Evolutionary conservation across 2,888 invertebrate genomes (phyloP), one percentile per base, ranked within the genome.

Genomic region (Metellina segmentata): DNA sequence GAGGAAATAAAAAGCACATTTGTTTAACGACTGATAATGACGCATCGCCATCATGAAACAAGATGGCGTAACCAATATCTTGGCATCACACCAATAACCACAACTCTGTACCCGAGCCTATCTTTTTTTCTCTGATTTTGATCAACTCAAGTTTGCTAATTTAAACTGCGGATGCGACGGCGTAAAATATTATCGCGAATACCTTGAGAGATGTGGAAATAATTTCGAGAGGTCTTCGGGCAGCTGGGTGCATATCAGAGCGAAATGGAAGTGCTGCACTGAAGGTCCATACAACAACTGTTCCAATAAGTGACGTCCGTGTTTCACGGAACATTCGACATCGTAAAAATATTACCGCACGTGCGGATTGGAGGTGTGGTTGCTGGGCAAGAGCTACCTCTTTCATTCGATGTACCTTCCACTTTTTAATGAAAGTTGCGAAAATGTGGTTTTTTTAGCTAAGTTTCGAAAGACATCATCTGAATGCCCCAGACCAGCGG

Each of bases 261-360:
- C 4, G 48, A 77, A 51, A 19, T 9, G 51, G 34, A 49, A 77
- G 52, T 52, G 51, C 52, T 77, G 9, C 52, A 11, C n/a, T 34
- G 82, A 82, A 82, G 82, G 82, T 82, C 71, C 72, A 72, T 51
- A 0, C 6, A 34, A 19, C 71, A 19, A 51, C 82, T 82, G 82
- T 20, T 71, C 51, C 20, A 82, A 82, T 72, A 82, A 49, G 19
- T 82, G 82, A 82, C 82, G 82, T 82, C 20, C 70, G 13, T 48
- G 13, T 7, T 61, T 61, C 53, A 6, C 13, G 19, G 72, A 82
- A 82, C 82, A 82, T 82, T 9, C 82, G 72, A 72, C 19, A 72
- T 72, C 70, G 82, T 71, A 72, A 79, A 71, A 82, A 72, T 71
- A 19, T 71, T 71, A 52, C 71, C 20, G 72, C 82, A 52, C 71